phyloP scores from a whole-genome alignment of 2,113 vertebrate genomes.

The Turdus rufiventris region DNA sequence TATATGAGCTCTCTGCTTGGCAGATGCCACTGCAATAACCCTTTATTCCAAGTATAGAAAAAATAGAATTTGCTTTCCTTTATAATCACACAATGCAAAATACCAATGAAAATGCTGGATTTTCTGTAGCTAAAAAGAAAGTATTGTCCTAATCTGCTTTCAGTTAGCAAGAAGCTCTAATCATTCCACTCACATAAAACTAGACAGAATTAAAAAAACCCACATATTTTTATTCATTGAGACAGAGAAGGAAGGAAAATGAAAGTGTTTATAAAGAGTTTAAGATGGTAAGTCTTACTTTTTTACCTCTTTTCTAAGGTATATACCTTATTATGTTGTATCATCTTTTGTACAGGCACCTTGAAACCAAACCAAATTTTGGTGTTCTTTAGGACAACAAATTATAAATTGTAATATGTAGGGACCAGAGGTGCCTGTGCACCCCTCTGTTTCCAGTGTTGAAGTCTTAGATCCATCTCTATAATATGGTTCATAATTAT shows the following conservation, averaged over 20 bases:
- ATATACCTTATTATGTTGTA: neutral
- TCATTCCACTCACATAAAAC: neutral
- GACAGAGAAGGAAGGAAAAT: neutral
- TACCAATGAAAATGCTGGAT: slow-evolving; percentile 43
- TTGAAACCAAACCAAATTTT: neutral
- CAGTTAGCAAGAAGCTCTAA: neutral
- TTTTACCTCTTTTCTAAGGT: neutral
- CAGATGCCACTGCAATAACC: slow-evolving; percentile 56
- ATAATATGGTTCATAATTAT: neutral
- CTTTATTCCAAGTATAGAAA: slow-evolving; percentile 52
- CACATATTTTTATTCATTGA: neutral
- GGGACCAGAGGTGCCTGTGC: neutral
- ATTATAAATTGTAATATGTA: neutral
- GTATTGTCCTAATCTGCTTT: slow-evolving; percentile 16
- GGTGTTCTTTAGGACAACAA: neutral
- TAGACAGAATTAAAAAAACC: neutral
- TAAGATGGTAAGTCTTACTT: neutral
- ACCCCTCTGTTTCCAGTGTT: neutral
- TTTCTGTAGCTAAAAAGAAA: slow-evolving; percentile 25
- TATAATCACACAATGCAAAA: slow-evolving; percentile 38
- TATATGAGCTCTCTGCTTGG: slow-evolving; percentile 65
- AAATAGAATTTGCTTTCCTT: slow-evolving; percentile 57
- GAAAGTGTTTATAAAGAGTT: neutral
- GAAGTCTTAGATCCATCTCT: neutral
- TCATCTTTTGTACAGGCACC: neutral